A percentile compares a stretch with the other conserved stretches of the same genome.
Evolutionary conservation across 2,888 invertebrate genomes (phyloP).

Genomic region (Troides aeacus): DNA sequence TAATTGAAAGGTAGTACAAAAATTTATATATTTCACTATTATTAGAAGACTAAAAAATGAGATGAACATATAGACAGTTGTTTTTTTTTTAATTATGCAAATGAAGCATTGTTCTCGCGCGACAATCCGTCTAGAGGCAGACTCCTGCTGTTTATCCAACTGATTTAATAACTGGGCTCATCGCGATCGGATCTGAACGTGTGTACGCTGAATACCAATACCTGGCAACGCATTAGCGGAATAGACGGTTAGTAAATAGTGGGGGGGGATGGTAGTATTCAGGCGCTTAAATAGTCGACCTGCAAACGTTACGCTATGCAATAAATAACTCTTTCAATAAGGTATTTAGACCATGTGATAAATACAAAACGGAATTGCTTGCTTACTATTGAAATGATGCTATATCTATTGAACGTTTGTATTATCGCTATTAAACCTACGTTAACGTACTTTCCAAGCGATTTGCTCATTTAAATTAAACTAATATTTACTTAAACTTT

Average conservation of each 20-base stretch:
- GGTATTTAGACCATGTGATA: conserved; percentile 12
- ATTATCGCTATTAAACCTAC: background rate
- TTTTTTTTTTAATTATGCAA: conserved; percentile 4
- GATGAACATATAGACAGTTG: background rate
- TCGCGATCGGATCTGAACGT: conserved; percentile 59
- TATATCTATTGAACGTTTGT: background rate
- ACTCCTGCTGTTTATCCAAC: conserved; percentile 66
- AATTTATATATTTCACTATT: too few species aligned
- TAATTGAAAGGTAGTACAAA: too few species aligned
- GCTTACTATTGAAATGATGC: background rate
- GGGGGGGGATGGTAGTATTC: conserved; percentile 49
- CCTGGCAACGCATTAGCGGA: conserved; percentile 63
- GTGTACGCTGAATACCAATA: conserved; percentile 69
- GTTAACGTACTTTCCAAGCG: too few species aligned
- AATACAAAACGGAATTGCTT: conserved; percentile 1
- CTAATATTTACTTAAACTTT: too few species aligned
- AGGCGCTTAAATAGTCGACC: conserved; percentile 28
- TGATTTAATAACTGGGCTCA: conserved; percentile 75
- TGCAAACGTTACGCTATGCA: conserved; percentile 11
- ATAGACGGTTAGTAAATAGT: conserved; percentile 64
- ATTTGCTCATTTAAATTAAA: too few species aligned
- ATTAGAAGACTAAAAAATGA: background rate
- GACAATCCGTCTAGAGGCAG: conserved; percentile 52
- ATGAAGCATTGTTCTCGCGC: conserved; percentile 4
- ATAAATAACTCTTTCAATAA: conserved; percentile 20